These are phyloP conservation scores for Podarcis cretensis DNA, from an alignment of 2,113 vertebrate genomes.

Conservation along the genomic window DNA sequence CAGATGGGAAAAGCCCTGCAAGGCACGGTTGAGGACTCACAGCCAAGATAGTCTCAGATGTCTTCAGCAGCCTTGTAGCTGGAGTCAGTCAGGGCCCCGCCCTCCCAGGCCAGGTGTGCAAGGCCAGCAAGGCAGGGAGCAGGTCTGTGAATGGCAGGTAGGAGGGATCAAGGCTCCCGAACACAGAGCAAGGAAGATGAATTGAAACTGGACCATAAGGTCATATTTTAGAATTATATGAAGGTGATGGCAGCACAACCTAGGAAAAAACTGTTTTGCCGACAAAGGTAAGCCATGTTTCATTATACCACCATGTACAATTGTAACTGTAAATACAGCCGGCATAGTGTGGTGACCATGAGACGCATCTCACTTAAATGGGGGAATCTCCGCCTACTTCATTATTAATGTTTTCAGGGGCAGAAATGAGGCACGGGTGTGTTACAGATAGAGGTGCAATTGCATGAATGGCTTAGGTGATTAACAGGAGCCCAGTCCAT, in stretches of 20 bases:
- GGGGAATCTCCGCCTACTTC: neutral
- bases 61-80: too few species aligned
- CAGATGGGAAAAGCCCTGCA: too few species aligned
- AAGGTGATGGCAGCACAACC: neutral
- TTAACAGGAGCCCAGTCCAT: slow-evolving; percentile 37
- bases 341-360: neutral
- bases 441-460: slow-evolving; percentile 1
- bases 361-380: neutral
- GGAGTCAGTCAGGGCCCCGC: too few species aligned
- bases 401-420: neutral
- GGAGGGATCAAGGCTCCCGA: neutral
- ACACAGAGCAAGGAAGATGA: slow-evolving; percentile 13
- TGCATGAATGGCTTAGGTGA: slow-evolving; percentile 24
- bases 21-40: too few species aligned
- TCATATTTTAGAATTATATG: neutral
- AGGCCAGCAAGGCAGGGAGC: too few species aligned
- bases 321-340: neutral
- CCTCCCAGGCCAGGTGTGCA: too few species aligned
- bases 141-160: neutral
- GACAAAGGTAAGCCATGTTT: too few species aligned
- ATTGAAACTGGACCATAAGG: neutral
- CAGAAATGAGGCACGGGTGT: neutral
- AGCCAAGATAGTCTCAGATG: too few species aligned
- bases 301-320: neutral
- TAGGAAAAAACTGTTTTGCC: neutral